phyloP scores from a whole-genome alignment of 1,140 invertebrate species.

The Branchinecta lynchi region DNA sequence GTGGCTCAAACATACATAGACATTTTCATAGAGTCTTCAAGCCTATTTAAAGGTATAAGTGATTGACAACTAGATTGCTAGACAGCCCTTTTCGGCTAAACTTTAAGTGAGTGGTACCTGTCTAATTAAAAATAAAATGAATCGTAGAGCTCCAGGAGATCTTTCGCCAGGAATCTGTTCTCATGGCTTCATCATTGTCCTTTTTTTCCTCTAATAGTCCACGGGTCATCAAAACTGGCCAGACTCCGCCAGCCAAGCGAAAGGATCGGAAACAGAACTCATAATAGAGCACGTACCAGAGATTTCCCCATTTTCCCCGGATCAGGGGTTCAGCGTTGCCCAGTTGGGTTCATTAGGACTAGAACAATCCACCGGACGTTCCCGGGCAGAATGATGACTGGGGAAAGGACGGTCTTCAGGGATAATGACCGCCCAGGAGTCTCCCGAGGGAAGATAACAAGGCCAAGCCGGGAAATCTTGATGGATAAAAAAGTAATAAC shows the following conservation, averaged over 20 bases:
- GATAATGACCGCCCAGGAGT: not conserved
- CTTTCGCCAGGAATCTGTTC: too few relatives aligned
- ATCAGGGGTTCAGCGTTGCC: not conserved
- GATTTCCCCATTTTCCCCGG: not conserved
- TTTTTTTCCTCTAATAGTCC: not conserved
- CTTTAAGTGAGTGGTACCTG: too few relatives aligned
- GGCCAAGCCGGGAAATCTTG: not conserved
- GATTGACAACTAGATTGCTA: too few relatives aligned
- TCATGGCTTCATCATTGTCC: not conserved
- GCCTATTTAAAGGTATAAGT: too few relatives aligned
- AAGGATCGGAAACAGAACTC: constrained; percentile 7
- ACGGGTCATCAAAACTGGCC: constrained; percentile 8
- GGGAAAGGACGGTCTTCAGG: not conserved
- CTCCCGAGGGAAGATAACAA: not conserved
- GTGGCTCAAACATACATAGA: too few relatives aligned
- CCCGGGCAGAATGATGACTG: not conserved
- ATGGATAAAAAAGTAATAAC: not conserved
- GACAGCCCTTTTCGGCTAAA: too few relatives aligned
- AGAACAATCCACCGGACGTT: constrained; percentile 10
- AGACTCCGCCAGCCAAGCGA: not conserved
- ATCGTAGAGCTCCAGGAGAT: too few relatives aligned
- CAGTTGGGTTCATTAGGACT: constrained; percentile 7
- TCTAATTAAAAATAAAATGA: too few relatives aligned
- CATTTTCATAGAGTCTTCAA: too few relatives aligned
- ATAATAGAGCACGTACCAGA: constrained; percentile 8